Evolutionary conservation across 2,888 invertebrate genomes (phyloP).

Genomic region (Callyntrura guangdongensis): DNA sequence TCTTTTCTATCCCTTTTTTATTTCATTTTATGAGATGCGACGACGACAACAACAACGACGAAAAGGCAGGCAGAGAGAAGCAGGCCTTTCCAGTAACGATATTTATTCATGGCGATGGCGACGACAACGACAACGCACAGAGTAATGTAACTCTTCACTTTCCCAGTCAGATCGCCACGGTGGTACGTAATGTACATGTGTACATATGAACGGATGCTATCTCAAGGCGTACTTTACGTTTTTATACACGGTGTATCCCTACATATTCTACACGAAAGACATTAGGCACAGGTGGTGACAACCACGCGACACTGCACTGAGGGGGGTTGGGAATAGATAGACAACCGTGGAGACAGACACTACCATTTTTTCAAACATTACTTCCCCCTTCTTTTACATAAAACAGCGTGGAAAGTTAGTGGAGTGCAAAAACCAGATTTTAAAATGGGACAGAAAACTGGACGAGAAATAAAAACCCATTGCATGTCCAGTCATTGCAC

Average conservation of each 20-base stretch:
- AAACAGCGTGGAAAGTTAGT: no score
- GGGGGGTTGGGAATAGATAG: background rate
- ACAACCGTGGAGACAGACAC: background rate
- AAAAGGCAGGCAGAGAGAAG: background rate
- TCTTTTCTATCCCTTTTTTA: background rate
- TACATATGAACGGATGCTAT: background rate
- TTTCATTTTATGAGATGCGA: background rate
- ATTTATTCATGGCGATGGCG: conserved; percentile 15
- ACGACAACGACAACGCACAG: background rate
- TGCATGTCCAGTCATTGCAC: no score
- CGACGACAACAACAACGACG: background rate
- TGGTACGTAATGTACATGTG: background rate
- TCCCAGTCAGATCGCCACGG: background rate
- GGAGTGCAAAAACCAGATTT: background rate
- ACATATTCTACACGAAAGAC: background rate
- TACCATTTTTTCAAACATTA: background rate
- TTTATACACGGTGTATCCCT: no score
- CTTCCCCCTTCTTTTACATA: background rate
- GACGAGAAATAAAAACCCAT: no score
- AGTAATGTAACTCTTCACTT: background rate
- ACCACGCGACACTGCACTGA: background rate
- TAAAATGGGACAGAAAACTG: no score
- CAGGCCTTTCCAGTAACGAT: background rate
- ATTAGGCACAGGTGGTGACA: conserved; percentile 41
- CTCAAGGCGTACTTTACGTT: no score